A percentile compares a stretch with the other conserved stretches of the same genome.
These are phyloP conservation scores for Diarsia brunnea DNA, from an alignment of 2,888 invertebrate species.

Conservation along the genomic window DNA sequence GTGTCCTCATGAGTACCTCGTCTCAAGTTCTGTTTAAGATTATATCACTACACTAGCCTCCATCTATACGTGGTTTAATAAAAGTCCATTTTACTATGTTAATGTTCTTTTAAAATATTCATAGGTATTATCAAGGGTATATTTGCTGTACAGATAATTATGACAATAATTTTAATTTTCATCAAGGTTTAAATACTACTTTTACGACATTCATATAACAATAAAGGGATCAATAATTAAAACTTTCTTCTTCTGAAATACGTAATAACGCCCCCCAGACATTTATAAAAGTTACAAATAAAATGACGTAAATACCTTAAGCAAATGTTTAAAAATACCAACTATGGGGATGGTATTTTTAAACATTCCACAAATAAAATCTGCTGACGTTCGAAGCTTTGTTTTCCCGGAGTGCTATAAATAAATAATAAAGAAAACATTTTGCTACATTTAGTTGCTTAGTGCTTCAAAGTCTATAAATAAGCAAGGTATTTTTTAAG, in stretches of 20 bases:
- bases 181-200: background rate
- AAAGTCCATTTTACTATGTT: background rate
- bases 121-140: background rate
- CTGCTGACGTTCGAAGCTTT: slow-evolving; percentile 1
- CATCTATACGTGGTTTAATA: background rate
- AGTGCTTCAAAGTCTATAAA: background rate
- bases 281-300: slow-evolving; percentile 14
- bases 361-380: slow-evolving; percentile 36
- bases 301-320: background rate
- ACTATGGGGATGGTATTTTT: slow-evolving; percentile 35
- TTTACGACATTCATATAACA: background rate
- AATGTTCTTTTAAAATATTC: background rate
- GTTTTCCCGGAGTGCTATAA: slow-evolving; percentile 7
- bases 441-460: slow-evolving; percentile 17
- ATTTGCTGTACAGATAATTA: background rate
- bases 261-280: background rate
- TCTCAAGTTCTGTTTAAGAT: slow-evolving; percentile 19
- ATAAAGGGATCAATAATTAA: background rate
- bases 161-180: background rate
- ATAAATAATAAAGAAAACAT: slow-evolving; percentile 20
- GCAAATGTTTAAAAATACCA: slow-evolving; percentile 12
- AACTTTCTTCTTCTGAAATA: background rate
- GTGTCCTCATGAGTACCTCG: slow-evolving; percentile 1
- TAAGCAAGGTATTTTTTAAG: background rate
- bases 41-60: background rate